phyloP scores from a whole-genome alignment of 2,888 invertebrate species.

The Andrena trimmerana region DNA sequence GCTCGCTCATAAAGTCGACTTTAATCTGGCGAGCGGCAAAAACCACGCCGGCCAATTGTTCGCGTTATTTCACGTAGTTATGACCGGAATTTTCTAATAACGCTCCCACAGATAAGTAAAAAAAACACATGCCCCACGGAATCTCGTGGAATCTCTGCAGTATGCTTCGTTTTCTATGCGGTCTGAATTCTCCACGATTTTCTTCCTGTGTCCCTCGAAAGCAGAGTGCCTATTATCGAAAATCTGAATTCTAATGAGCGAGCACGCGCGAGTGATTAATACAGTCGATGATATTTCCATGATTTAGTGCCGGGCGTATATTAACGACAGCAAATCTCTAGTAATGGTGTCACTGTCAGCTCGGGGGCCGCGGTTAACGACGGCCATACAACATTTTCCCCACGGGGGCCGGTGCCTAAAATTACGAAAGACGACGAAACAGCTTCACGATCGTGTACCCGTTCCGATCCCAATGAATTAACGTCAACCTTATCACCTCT shows the following conservation, averaged over 20 bases:
- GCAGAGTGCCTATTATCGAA: not conserved
- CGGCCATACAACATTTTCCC: conserved; percentile 27
- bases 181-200: conserved; percentile 11
- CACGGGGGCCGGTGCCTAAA: conserved; percentile 20
- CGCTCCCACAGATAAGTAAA: not conserved
- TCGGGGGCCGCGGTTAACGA: conserved; percentile 25
- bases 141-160: not conserved
- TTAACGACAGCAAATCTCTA: conserved; percentile 25
- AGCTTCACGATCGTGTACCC: conserved; percentile 41
- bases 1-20: conserved; percentile 82
- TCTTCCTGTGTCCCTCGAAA: not conserved
- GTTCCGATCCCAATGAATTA: conserved; percentile 61
- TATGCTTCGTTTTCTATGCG: not conserved
- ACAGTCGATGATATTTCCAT: conserved; percentile 40
- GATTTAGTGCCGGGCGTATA: conserved; percentile 41
- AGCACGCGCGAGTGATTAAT: conserved; percentile 34
- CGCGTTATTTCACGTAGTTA: conserved; percentile 51
- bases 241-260: not conserved
- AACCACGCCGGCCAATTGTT: conserved; percentile 62
- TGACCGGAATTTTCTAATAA: conserved; percentile 51
- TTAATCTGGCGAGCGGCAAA: conserved; percentile 76
- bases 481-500: conserved; percentile 67
- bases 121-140: not conserved
- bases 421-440: conserved; percentile 54
- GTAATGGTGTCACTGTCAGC: conserved; percentile 46